Base-by-base conservation (phyloP, 1,140 invertebrate species). In the Copidosoma floridanum region DNA sequence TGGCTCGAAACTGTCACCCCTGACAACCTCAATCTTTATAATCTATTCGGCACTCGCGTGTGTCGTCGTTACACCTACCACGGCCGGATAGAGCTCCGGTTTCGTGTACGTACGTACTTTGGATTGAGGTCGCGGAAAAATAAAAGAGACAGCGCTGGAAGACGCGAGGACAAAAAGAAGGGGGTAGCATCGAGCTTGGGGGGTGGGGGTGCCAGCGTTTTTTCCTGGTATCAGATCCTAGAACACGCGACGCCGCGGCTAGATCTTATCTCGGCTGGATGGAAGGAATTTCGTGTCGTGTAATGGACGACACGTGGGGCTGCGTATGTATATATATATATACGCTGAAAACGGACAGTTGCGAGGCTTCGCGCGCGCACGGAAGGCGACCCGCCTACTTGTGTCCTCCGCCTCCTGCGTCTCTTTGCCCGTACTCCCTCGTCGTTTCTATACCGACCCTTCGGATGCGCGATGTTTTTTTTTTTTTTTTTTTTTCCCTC, bases 221-320 rank as follows among this genome's bases (percentile, higher is more conserved):
- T n/a, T n/a, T n/a, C n/a, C n/a, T n/a, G n/a, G 77, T 79, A 80
- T 80, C 77, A 75, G 77, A 81, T 80, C 66, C 58, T 63, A 69
- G 65, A 66, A 64, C 78, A 80, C 77, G 79, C 78, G 75, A 79
- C 72, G 72, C 65, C 64, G 65, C 63, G 64, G 43, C 56, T 57
- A 64, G 76, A 78, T 77, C 65, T 67, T 79, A 79, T 81, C 77
- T 60, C 40, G 46, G n/a, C 47, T 40, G 71, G 69, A 75, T 76
- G 69, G 75, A 78, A 79, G 75, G 70, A 79, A 79, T 74, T 75
- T 78, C 74, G 75, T 77, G 74, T 72, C 76, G 70, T 76, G 73
- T 76, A 78, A 76, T 75, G 75, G 73, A 76, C 74, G 70, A 61
- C 57, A 62, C 37, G 60, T n/a, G 27, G 23, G 16, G 8, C 20